Percentiles rank a stretch among this genome's conserved stretches.
Conservation (phyloP, 2,113 vertebrate species). For the Lanius collurio region DNA sequence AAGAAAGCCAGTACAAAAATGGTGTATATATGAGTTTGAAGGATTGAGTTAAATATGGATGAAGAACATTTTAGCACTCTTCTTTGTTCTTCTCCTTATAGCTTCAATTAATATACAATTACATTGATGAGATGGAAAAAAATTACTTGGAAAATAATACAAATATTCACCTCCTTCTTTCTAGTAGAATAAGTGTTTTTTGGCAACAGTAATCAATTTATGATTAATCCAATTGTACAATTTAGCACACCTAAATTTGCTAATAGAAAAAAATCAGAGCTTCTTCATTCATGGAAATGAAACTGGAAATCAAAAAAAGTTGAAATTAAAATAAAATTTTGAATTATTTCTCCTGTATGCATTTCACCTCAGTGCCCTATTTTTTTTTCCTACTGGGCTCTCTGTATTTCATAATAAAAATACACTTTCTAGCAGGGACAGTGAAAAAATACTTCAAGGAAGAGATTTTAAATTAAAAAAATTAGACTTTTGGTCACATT, state of each 20-base stretch:
- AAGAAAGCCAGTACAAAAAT: background rate
- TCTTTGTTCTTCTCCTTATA: background rate
- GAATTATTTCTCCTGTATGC: background rate
- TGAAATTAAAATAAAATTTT: background rate
- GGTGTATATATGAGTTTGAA: background rate
- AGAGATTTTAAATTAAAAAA: background rate
- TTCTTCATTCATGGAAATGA: background rate
- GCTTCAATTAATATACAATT: background rate
- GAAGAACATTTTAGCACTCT: background rate
- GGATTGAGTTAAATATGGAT: background rate
- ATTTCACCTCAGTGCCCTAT: background rate
- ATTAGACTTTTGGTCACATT: background rate
- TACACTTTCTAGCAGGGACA: background rate
- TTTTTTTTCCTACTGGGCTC: background rate
- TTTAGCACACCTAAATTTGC: background rate
- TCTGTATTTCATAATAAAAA: background rate
- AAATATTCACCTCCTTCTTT: background rate
- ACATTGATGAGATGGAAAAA: background rate
- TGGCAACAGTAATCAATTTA: background rate
- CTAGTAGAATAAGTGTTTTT: background rate
- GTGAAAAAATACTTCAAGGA: background rate
- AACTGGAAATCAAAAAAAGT: background rate
- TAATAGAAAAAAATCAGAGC: background rate
- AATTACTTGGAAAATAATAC: background rate
- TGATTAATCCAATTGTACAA: background rate